Base-by-base conservation (phyloP, 1,140 invertebrate genomes). In the Diachasma alloeum region DNA sequence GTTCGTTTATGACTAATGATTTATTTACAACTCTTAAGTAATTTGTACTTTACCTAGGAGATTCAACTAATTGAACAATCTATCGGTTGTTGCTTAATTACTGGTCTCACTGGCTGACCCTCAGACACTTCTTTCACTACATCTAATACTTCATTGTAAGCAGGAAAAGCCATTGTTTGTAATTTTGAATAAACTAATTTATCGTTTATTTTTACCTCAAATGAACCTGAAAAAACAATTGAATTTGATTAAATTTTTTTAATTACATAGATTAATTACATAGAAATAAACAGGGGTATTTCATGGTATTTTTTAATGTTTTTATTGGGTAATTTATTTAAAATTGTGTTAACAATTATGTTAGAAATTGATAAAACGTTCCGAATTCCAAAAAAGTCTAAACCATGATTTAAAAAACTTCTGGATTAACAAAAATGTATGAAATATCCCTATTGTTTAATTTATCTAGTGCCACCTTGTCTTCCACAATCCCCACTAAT, bases 131-230 rank as follows among this genome's bases (percentile, higher is more conserved):
- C 87, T 82, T 86, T 87, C 3, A 92, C 89, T 71, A 92, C 89
- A 77, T 91, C 83, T 17, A 88, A 87, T 36, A 94, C 92, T 87
- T 92, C 92, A 37, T 90, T 84, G 84, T 91, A 92, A 69, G 92
- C 91, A 67, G 93, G 93, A 83, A 94, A 92, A 17, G 92, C 91
- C 90, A 92, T 90, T 13, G 91, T 92, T 83, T 91, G 88, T 9
- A 93, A 85, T 84, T 93, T 94, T 37, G 93, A 94, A 83, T 94
- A 93, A 44, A 94, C 87, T 69, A 92, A 83, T 77, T 90, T 88
- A 48, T 91, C 90, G 85, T 94, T 93, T 15, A 94, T 88, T 56
- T 84, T 84, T 22, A 94, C 89, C 87, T 94, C 93, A 89, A 94
- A 94, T 3, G 93, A 92, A 72, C 91, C 93, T 93, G 86, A 44